phyloP scores from a whole-genome alignment of 2,888 invertebrate genomes.

The Cantharis nigra region DNA sequence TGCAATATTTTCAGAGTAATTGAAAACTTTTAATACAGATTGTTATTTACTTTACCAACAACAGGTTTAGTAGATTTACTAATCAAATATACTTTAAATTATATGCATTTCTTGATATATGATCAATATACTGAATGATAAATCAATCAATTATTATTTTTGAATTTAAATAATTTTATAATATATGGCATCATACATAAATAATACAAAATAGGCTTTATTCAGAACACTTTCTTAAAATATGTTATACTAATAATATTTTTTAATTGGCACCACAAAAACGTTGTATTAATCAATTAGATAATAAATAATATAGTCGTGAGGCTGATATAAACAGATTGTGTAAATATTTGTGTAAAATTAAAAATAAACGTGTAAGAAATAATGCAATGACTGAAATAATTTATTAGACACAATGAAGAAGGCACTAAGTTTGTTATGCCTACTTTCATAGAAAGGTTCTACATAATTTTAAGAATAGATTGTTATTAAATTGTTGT shows the following conservation, averaged over 20 bases:
- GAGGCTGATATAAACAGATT: slow-evolving; percentile 48
- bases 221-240: background rate
- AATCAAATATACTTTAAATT: background rate
- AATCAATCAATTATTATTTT: too few relatives aligned
- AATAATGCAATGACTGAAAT: slow-evolving; percentile 47
- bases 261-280: slow-evolving; percentile 44
- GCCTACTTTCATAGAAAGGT: background rate
- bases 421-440: slow-evolving; percentile 26
- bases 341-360: slow-evolving; percentile 48
- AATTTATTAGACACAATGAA: background rate
- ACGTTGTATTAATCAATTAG: slow-evolving; percentile 41
- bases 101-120: too few relatives aligned
- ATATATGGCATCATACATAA: too few relatives aligned
- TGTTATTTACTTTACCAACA: background rate
- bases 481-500: background rate
- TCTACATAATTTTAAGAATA: background rate
- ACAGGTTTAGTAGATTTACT: background rate
- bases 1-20: too few relatives aligned
- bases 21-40: too few relatives aligned
- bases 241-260: slow-evolving; percentile 27
- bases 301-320: slow-evolving; percentile 45
- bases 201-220: background rate
- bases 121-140: too few relatives aligned
- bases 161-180: too few relatives aligned
- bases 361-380: slow-evolving; percentile 43